Conservation (phyloP, 2,113 vertebrate genomes). For the Rhegmatorhina hoffmannsi region DNA sequence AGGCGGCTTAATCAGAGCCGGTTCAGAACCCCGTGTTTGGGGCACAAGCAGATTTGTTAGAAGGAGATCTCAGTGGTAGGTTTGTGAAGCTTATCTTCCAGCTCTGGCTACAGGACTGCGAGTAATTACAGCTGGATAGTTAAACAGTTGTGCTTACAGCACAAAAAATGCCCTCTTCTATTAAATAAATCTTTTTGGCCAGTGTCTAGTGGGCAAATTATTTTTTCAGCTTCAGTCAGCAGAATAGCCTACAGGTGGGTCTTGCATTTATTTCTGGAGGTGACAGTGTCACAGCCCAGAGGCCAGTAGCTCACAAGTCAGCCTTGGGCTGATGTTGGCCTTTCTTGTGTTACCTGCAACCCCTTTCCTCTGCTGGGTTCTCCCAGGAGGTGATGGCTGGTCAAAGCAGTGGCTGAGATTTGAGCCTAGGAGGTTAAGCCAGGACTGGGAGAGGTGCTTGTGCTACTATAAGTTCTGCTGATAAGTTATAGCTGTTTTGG, state of each 20-base stretch:
- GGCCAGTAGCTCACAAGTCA: background rate
- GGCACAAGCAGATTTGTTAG: background rate
- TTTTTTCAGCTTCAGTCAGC: background rate
- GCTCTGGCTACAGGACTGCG: background rate
- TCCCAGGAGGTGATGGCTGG: background rate
- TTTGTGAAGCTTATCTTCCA: background rate
- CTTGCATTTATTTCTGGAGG: background rate
- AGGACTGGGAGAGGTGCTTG: background rate
- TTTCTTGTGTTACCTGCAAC: background rate
- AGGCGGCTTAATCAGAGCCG: background rate
- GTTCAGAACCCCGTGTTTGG: background rate
- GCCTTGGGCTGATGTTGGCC: rapidly evolving
- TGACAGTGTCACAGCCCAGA: rapidly evolving
- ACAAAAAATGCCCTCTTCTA: background rate
- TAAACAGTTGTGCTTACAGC: background rate
- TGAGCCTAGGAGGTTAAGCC: background rate
- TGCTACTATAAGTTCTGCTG: rapidly evolving
- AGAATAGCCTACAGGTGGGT: background rate
- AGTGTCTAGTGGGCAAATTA: background rate
- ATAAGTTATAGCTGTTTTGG: background rate
- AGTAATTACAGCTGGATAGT: background rate
- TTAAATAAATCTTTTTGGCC: background rate
- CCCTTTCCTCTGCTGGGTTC: background rate
- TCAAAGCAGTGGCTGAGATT: background rate
- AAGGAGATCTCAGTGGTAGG: background rate